These are phyloP conservation scores for Junco hyemalis DNA, from an alignment of 2,113 vertebrate genomes.

Conservation along the genomic window DNA sequence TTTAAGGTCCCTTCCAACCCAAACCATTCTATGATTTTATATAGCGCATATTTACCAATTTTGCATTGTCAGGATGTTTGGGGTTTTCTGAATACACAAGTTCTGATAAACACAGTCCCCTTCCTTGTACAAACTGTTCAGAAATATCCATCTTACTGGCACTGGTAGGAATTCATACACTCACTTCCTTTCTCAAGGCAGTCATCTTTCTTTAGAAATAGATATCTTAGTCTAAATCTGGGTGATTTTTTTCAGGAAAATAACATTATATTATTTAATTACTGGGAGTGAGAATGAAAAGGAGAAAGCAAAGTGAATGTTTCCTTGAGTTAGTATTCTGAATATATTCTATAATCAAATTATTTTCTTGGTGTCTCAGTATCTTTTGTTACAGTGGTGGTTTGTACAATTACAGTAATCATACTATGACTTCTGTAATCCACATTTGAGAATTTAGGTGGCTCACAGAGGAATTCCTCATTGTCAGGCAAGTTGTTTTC, in stretches of 20 bases:
- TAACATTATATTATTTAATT: not conserved
- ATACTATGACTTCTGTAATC: not conserved
- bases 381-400: not conserved
- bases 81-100: not conserved
- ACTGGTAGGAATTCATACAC: not conserved
- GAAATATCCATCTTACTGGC: not conserved
- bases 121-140: not conserved
- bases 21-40: not conserved
- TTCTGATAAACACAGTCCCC: not conserved
- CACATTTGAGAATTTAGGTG: not conserved
- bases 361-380: not conserved
- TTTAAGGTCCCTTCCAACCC: not conserved
- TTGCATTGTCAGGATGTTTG: not conserved
- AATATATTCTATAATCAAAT: not conserved
- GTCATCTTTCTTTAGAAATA: not conserved
- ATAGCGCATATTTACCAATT: not conserved
- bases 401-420: not conserved
- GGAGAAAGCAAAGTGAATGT: not conserved
- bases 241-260: not conserved
- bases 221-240: not conserved
- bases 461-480: not conserved
- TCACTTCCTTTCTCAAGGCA: not conserved
- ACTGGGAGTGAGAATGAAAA: not conserved
- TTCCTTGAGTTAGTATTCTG: not conserved
- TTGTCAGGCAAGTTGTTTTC: not conserved